Conservation (phyloP, 1,140 invertebrate genomes). For the Harlomillsia oculata region DNA sequence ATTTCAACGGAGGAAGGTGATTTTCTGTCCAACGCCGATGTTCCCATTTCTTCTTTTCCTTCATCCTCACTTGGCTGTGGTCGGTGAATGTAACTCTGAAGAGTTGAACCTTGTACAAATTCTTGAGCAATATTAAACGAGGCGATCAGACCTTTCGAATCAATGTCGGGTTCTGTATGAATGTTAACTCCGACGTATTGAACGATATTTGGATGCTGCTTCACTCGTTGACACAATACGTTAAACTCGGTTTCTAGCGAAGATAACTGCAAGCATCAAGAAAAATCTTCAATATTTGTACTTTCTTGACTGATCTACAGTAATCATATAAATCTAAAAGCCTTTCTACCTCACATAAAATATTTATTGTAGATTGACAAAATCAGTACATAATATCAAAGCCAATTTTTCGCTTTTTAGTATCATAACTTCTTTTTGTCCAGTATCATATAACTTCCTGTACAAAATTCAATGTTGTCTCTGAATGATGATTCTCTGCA, state of each 20-base stretch:
- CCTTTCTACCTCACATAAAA: no score
- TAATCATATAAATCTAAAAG: no score
- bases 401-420: no score
- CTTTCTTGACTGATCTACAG: not conserved
- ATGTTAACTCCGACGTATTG: slow-evolving; percentile 62
- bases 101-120: slow-evolving; percentile 49
- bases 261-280: slow-evolving; percentile 39
- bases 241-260: slow-evolving; percentile 62
- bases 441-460: no score
- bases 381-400: no score
- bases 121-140: slow-evolving; percentile 46
- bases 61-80: no score
- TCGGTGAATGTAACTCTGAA: slow-evolving; percentile 47
- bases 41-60: no score
- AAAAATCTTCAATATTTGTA: slow-evolving; percentile 3
- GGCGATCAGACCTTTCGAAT: slow-evolving; percentile 51
- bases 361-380: no score
- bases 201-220: slow-evolving; percentile 60
- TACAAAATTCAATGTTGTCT: no score
- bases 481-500: no score
- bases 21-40: slow-evolving; percentile 49
- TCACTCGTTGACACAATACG: slow-evolving; percentile 52
- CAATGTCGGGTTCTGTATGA: slow-evolving; percentile 42
- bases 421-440: no score
- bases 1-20: no score